A percentile compares a stretch with the other conserved stretches of the same genome.
phyloP scores from a whole-genome alignment of 1,140 invertebrate species.

The Drosophila fuyamai region DNA sequence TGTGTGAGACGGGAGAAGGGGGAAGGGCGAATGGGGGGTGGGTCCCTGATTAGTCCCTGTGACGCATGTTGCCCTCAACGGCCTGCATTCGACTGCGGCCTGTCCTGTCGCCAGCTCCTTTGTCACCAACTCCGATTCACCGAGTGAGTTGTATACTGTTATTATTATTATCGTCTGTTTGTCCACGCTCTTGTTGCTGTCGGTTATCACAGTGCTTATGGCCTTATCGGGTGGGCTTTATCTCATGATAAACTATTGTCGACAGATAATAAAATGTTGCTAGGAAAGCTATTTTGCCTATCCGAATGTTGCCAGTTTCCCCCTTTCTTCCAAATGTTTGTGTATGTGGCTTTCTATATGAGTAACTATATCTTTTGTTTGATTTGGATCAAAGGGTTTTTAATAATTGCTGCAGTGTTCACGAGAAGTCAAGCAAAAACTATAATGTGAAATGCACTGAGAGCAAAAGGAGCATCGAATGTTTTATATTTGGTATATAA shows the following conservation, averaged over 20 bases:
- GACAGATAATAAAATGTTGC: slow-evolving; percentile 67
- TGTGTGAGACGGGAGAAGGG: slow-evolving; percentile 1
- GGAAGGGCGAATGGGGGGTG: slow-evolving; percentile 27
- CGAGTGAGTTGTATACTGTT: slow-evolving; percentile 67
- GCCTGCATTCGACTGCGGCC: slow-evolving; percentile 58
- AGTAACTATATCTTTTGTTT: slow-evolving; percentile 25
- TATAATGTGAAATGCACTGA: neutral
- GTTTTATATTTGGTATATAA: too few relatives aligned
- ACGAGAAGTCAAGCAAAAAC: neutral
- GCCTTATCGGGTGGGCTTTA: slow-evolving; percentile 72
- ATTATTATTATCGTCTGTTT: slow-evolving; percentile 81
- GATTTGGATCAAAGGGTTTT: slow-evolving; percentile 25
- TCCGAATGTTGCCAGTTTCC: slow-evolving; percentile 37
- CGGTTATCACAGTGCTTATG: slow-evolving; percentile 70
- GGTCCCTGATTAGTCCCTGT: slow-evolving; percentile 71
- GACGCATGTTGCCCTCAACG: slow-evolving; percentile 60
- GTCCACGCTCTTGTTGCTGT: slow-evolving; percentile 55
- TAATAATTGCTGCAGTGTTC: slow-evolving; percentile 17
- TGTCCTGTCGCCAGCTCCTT: slow-evolving; percentile 42
- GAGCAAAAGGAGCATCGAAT: too few relatives aligned
- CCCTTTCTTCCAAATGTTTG: slow-evolving; percentile 1
- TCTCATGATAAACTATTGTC: slow-evolving; percentile 78
- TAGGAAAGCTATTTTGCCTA: slow-evolving; percentile 45
- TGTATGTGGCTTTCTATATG: slow-evolving; percentile 21
- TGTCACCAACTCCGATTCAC: slow-evolving; percentile 62